Evolutionary conservation across 2,888 invertebrate species (phyloP), one percentile per base, ranked within the genome.

Genomic region (Sphaerophoria rueppellii): DNA sequence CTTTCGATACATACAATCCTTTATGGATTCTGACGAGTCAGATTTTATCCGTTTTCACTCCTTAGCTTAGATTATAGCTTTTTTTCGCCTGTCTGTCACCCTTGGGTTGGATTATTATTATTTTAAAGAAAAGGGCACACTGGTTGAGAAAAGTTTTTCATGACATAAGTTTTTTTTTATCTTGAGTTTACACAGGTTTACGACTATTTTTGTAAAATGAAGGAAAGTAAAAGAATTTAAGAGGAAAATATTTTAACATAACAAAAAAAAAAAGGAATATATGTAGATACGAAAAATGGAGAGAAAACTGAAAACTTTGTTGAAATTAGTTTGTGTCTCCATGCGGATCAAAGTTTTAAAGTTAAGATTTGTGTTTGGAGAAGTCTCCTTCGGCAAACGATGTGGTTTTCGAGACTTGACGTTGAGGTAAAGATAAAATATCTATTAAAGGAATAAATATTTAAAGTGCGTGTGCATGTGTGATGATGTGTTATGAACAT

Each of bases 241-340:
- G 50, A 67, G 52, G 37, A 52, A 52, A 67, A 67, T 67, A 37
- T 48, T 34, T 35, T 12, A 60, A 40, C 35, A 67, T 24, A 37
- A 60, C 12, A 37, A 52, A 14, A n/a, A 24, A 60, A 43, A 60
- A n/a, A n/a, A n/a, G n/a, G n/a, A n/a, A n/a, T n/a, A n/a, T n/a
- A 14, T 6, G 6, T 1, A 12, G 4, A 67, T 37, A 67, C 12
- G 50, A 7, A 50, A 48, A 43, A 46, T 4, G 32, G 48, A 48
- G 11, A 48, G 48, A n/a, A n/a, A 63, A 63, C 14, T 40, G 40
- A 52, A 60, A 65, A 72, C 34, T 78, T 78, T 60, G 60, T 69
- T 79, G 24, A 69, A 79, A 73, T 79, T 67, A 79, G 79, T 79
- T 73, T 73, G 67, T 67, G 46, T 67, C 73, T 61, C 60, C 73